Conservation (phyloP, 2,113 vertebrate genomes). For the Turdus rufiventris region DNA sequence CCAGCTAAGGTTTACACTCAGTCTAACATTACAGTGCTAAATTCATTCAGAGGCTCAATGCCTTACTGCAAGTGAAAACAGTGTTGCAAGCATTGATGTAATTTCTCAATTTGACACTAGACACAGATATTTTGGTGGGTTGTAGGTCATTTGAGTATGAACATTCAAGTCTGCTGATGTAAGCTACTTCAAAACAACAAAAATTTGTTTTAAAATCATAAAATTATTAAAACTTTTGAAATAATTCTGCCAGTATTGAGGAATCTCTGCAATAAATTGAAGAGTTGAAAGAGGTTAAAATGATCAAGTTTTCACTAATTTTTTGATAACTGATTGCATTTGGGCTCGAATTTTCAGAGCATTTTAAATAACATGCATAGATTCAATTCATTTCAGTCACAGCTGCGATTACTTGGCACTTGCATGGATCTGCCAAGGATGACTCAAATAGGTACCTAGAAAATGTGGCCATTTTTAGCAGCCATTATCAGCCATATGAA, state of each 20-base stretch:
- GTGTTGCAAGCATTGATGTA: neutral
- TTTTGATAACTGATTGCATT: neutral
- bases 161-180: neutral
- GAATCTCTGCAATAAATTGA: neutral
- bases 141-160: neutral
- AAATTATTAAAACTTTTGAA: neutral
- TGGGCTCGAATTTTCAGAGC: neutral
- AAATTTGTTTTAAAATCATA: neutral
- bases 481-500: slow-evolving; percentile 51
- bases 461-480: slow-evolving; percentile 55
- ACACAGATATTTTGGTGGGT: neutral
- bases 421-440: slow-evolving; percentile 42
- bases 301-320: neutral
- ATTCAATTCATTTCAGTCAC: slow-evolving; percentile 46
- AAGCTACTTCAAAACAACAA: neutral
- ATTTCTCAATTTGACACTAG: neutral
- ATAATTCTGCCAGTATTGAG: neutral
- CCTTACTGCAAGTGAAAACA: neutral
- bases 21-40: neutral
- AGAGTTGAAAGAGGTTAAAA: neutral
- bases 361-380: slow-evolving; percentile 36
- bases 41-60: neutral
- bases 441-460: slow-evolving; percentile 55
- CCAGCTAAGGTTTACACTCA: neutral
- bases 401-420: slow-evolving; percentile 55